phyloP scores from a whole-genome alignment of 2,113 vertebrate genomes.

The Orthonyx spaldingii region DNA sequence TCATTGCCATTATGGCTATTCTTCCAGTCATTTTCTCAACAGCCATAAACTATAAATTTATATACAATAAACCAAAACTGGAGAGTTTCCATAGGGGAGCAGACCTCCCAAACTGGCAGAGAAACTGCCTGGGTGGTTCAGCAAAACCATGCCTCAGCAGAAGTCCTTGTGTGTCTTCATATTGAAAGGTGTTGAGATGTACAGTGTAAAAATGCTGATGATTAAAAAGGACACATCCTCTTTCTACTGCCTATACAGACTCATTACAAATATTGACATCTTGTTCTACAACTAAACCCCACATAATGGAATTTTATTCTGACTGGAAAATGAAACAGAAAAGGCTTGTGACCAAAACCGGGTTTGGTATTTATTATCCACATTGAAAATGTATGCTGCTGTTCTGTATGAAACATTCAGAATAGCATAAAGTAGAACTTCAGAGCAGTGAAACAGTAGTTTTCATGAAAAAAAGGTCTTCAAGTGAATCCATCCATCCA shows the following conservation, averaged over 20 bases:
- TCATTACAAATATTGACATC: not conserved
- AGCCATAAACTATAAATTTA: not conserved
- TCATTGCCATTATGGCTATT: not conserved
- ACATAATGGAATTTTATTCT: not conserved
- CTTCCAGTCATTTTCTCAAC: not conserved
- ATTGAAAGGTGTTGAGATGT: not conserved
- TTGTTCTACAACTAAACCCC: not conserved
- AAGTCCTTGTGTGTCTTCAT: not conserved
- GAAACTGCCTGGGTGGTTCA: not conserved
- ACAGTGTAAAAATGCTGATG: not conserved
- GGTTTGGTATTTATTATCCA: not conserved
- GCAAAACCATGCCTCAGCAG: not conserved
- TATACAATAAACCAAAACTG: not conserved
- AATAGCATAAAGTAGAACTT: not conserved
- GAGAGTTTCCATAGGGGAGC: not conserved
- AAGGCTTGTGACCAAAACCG: not conserved
- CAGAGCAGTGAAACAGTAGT: not conserved
- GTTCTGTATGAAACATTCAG: not conserved
- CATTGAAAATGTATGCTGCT: not conserved
- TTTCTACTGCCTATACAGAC: not conserved
- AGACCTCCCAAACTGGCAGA: not conserved
- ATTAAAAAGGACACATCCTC: not conserved
- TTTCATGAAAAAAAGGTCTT: not conserved
- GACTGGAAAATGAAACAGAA: constrained; percentile 28
- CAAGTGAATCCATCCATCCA: not conserved